Percentiles rank a stretch among this genome's conserved stretches.
Conservation (phyloP, 2,113 vertebrate species). For the Proterorhinus semilunaris region DNA sequence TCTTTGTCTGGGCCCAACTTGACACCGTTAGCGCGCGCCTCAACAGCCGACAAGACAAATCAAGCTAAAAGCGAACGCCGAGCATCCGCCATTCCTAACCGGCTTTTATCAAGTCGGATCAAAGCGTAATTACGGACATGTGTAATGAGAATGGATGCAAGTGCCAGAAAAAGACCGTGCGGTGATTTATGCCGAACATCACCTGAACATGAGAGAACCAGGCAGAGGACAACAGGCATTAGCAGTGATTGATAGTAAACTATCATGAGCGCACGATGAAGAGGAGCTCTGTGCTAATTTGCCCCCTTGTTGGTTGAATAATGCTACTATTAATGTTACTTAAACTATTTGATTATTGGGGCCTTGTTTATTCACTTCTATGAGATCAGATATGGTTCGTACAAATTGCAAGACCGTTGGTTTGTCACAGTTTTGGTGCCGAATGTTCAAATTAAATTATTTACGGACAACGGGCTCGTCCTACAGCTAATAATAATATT, state of each 20-base stretch:
- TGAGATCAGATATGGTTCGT: background rate
- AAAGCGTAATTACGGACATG: constrained; percentile 52
- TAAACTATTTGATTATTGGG: background rate
- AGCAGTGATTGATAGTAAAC: constrained; percentile 50
- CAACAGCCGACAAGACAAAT: constrained; percentile 29
- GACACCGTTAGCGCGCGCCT: constrained; percentile 49
- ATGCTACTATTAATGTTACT: constrained; percentile 12
- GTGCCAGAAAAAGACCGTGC: constrained; percentile 45
- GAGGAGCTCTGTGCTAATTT: constrained; percentile 10
- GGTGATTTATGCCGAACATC: constrained; percentile 60
- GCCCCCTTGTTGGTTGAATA: constrained; percentile 19
- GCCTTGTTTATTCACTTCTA: background rate
- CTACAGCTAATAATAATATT: too few species aligned
- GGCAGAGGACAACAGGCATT: constrained; percentile 42
- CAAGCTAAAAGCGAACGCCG: constrained; percentile 24
- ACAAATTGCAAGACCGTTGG: too few species aligned
- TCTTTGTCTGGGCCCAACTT: constrained; percentile 18
- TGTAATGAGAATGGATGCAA: constrained; percentile 60
- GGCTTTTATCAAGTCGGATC: constrained; percentile 60
- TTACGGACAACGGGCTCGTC: too few species aligned
- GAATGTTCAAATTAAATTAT: too few species aligned
- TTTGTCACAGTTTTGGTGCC: too few species aligned
- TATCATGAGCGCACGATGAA: constrained; percentile 26
- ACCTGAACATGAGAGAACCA: constrained; percentile 49
- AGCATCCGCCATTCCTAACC: constrained; percentile 46